phyloP scores from a whole-genome alignment of 1,140 invertebrate genomes.

The Calephelis virginiensis region DNA sequence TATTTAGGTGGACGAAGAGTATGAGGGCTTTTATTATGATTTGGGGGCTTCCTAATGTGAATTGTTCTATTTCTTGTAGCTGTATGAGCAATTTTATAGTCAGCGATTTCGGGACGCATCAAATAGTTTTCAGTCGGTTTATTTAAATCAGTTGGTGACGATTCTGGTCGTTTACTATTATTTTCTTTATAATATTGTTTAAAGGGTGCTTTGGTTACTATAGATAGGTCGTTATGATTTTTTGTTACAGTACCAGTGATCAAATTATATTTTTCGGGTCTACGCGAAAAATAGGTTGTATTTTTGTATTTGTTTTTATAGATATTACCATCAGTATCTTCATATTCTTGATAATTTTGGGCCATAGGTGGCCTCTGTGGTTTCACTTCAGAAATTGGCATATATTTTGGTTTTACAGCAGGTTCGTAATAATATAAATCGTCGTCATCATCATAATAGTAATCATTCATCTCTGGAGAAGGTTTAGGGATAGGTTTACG shows the following conservation, averaged over 20 bases:
- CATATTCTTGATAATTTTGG: constrained; percentile 76
- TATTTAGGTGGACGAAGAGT: constrained; percentile 64
- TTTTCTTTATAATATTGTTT: constrained; percentile 51
- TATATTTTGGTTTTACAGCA: constrained; percentile 79
- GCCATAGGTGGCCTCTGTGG: constrained; percentile 74
- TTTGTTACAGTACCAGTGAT: constrained; percentile 50
- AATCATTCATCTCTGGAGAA: constrained; percentile 78
- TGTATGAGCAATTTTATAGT: constrained; percentile 50
- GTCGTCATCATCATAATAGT: constrained; percentile 78
- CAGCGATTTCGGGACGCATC: constrained; percentile 57
- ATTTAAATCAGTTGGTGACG: constrained; percentile 46
- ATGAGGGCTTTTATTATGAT: constrained; percentile 44
- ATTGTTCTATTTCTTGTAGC: constrained; percentile 60
- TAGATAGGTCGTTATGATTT: constrained; percentile 61
- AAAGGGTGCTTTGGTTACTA: constrained; percentile 54
- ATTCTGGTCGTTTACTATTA: constrained; percentile 52
- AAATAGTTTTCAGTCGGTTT: constrained; percentile 34
- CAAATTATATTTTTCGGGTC: constrained; percentile 41
- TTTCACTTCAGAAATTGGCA: constrained; percentile 80
- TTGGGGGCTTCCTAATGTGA: constrained; percentile 7
- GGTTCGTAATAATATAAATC: constrained; percentile 78
- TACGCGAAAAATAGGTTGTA: constrained; percentile 28
- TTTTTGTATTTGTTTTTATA: constrained; percentile 32
- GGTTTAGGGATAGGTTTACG: constrained; percentile 75
- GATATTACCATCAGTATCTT: constrained; percentile 56